A percentile compares a stretch with the other conserved stretches of the same genome.
These are phyloP conservation scores for Osedax frankpressi DNA, from an alignment of 2,888 invertebrate genomes.

Conservation along the genomic window DNA sequence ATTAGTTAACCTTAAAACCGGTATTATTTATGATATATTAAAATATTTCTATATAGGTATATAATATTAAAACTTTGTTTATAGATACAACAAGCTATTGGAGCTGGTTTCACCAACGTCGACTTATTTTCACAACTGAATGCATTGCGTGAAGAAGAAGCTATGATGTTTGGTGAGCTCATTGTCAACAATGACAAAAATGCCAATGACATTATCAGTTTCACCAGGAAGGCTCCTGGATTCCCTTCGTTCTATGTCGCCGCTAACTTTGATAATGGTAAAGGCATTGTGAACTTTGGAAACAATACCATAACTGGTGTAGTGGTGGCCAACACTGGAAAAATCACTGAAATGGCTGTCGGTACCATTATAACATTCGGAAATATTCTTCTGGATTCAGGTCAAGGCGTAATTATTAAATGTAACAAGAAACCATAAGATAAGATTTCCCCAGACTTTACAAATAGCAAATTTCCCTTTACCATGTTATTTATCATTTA, in stretches of 20 bases:
- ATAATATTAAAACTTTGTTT: too few species aligned
- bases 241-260: background rate
- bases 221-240: background rate
- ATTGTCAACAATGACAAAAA: background rate
- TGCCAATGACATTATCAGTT: background rate
- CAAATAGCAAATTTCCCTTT: too few species aligned
- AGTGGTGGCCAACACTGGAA: background rate
- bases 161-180: background rate
- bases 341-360: background rate
- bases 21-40: background rate
- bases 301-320: background rate
- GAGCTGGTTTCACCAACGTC: background rate
- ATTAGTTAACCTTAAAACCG: too few species aligned
- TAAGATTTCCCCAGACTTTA: too few species aligned
- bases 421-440: too few species aligned
- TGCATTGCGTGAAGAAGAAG: background rate
- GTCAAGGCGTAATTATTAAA: background rate
- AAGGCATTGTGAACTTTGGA: background rate
- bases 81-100: background rate
- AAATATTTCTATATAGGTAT: background rate
- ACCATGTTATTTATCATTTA: too few species aligned
- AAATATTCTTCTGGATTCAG: background rate
- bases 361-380: background rate
- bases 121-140: background rate
- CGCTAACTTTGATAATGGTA: background rate